Evolutionary conservation across 1,140 invertebrate genomes (phyloP), one percentile per base, ranked within the genome.

Genomic region (Drosophila miranda): DNA sequence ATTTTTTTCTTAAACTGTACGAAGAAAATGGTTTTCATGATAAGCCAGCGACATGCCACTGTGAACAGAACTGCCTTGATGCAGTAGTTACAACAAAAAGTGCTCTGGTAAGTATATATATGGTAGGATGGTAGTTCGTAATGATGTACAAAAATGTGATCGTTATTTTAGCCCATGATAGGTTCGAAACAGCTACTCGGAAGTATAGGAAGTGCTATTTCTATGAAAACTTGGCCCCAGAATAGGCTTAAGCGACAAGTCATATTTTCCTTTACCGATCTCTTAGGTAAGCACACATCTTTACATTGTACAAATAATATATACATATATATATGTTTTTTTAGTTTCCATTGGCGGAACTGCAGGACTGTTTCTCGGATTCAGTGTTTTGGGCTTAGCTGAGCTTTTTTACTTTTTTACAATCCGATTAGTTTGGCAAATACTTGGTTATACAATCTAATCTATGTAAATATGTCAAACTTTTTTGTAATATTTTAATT

Each of bases 331-430:
- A 6, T 19, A 19, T 43, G 2, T 53, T 55, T 55, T 43, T 57
- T 52, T 91, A 76, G 95, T 95, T 74, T 93, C 94, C 9, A 93
- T 95, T 14, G 95, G 95, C 16, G 94, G 94, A 13, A 94, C 94
- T 88, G 94, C 94, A 1, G 95, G 94, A 1, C 82, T 95, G 1
- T 95, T 95, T 78, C 91, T 95, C 0, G 95, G 95, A 3, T 95
- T 94, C 63, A 95, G 94, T 67, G 94, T 95, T 0, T 89, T 95
- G 11, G 94, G 94, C 51, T 93, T 94, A 64, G 92, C 94, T 59
- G 95, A 95, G 82, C 92, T 95, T 23, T 51, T 95, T 1, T 95
- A 95, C 62, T 95, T 94, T 63, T 92, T 93, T 16, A 93, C 93
- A 0, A 63, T 95, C 28, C 91, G 93, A 14, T 84, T 94, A 13